Evolutionary conservation across 2,888 invertebrate species (phyloP).

Genomic region (Pristionchus arcanus): DNA sequence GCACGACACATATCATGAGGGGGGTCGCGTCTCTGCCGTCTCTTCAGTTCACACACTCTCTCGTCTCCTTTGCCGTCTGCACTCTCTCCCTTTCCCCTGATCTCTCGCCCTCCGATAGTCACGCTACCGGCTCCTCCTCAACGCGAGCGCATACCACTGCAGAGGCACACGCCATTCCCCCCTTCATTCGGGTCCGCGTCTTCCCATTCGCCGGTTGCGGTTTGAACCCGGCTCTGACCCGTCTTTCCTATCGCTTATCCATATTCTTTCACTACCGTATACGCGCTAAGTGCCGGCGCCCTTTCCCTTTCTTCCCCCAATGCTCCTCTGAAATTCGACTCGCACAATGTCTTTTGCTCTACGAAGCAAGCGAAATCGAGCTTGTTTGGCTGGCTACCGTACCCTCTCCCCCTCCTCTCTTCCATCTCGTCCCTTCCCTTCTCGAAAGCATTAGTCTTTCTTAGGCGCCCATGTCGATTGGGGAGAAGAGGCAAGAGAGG

Average conservation of each 20-base stretch:
- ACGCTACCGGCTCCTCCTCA: constrained; percentile 40
- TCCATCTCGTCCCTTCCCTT: background rate
- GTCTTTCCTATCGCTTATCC: constrained; percentile 34
- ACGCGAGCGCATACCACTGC: constrained; percentile 42
- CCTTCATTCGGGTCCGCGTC: background rate
- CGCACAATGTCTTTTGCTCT: background rate
- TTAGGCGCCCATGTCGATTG: constrained; percentile 17
- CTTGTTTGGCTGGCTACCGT: background rate
- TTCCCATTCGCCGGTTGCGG: background rate
- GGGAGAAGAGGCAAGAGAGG: background rate
- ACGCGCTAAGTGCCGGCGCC: constrained; percentile 48
- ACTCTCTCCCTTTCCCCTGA: constrained; percentile 17
- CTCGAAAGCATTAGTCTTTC: constrained; percentile 46
- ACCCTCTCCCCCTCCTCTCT: background rate
- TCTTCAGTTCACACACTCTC: constrained; percentile 45
- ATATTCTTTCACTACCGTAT: background rate
- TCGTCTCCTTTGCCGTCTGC: constrained; percentile 10
- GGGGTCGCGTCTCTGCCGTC: background rate
- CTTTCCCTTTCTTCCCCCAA: constrained; percentile 38
- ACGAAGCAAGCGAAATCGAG: background rate
- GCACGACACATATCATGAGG: constrained; percentile 52
- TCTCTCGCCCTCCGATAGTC: constrained; percentile 27
- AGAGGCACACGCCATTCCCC: background rate
- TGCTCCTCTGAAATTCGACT: constrained; percentile 28
- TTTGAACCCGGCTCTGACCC: background rate